Evolutionary conservation across 2,797 vertebrate species (phyloP).

Genomic region (Arnoldichthys spilopterus): DNA sequence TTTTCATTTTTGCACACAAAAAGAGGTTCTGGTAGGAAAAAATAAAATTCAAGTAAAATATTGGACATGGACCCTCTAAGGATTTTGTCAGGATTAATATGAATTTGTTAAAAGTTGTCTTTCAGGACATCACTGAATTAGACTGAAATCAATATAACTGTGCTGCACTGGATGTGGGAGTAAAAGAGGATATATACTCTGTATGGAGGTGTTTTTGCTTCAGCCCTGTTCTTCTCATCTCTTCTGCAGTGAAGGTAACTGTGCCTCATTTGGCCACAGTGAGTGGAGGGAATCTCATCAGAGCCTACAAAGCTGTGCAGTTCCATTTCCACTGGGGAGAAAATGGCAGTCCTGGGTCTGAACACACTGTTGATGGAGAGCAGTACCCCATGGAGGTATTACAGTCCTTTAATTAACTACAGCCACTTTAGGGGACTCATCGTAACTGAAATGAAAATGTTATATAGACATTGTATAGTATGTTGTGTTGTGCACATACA

Average conservation of each 20-base stretch:
- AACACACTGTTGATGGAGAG: constrained; percentile 89
- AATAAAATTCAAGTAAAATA: no score
- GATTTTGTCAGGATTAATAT: not conserved
- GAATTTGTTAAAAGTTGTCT: not conserved
- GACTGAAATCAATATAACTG: not conserved
- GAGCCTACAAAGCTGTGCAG: constrained; percentile 82
- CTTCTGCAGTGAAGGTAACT: constrained; percentile 77
- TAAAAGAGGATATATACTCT: not conserved
- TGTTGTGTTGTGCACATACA: no score
- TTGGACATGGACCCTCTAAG: not conserved
- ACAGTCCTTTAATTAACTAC: not conserved
- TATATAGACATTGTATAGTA: not conserved
- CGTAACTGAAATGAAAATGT: not conserved
- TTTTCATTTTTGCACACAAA: no score
- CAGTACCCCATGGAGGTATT: constrained; percentile 92
- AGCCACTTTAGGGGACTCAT: not conserved
- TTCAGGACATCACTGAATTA: not conserved
- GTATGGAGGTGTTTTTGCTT: not conserved
- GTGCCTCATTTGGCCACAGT: constrained; percentile 66
- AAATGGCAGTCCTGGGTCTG: constrained; percentile 77
- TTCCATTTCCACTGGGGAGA: constrained; percentile 92
- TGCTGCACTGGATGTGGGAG: no score
- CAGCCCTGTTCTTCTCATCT: not conserved
- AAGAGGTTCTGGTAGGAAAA: no score
- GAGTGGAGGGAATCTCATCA: constrained; percentile 72